Percentiles rank a stretch among this genome's conserved stretches.
phyloP scores from a whole-genome alignment of 2,888 invertebrate species.

The Darwinula stevensoni region DNA sequence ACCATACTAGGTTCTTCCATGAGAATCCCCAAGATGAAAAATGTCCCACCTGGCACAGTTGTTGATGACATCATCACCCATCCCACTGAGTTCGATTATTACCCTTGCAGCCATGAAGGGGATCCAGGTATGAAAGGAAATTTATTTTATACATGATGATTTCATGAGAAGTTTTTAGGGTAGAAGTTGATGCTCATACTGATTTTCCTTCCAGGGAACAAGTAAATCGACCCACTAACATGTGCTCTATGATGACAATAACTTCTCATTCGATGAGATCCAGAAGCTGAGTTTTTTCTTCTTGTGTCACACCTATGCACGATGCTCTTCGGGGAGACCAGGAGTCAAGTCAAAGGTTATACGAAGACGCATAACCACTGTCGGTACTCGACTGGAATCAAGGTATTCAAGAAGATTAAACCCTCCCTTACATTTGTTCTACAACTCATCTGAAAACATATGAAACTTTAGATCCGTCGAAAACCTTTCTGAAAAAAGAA shows the following conservation, averaged over 20 bases:
- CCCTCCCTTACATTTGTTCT: too few species aligned
- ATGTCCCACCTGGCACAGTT: constrained; percentile 58
- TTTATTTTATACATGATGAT: too few species aligned
- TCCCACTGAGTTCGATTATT: constrained; percentile 61
- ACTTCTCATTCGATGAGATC: constrained; percentile 36
- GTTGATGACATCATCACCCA: constrained; percentile 62
- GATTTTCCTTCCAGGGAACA: constrained; percentile 11
- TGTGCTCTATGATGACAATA: constrained; percentile 45
- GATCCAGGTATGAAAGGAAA: constrained; percentile 16
- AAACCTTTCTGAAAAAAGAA: too few species aligned
- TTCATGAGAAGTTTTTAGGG: too few species aligned
- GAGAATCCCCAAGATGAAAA: constrained; percentile 16
- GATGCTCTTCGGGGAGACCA: too few species aligned
- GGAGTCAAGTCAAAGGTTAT: too few species aligned
- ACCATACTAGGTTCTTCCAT: constrained; percentile 40
- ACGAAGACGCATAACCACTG: too few species aligned
- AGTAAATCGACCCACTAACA: constrained; percentile 37
- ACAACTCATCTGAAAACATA: too few species aligned
- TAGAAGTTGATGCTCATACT: background rate
- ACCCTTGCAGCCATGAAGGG: constrained; percentile 35
- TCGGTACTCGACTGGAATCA: too few species aligned
- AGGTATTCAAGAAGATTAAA: too few species aligned
- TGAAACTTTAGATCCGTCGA: too few species aligned
- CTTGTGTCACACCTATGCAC: constrained; percentile 52
- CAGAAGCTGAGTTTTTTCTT: constrained; percentile 53